Evolutionary conservation across 2,113 vertebrate species (phyloP).

Genomic region (Sprattus sprattus): DNA sequence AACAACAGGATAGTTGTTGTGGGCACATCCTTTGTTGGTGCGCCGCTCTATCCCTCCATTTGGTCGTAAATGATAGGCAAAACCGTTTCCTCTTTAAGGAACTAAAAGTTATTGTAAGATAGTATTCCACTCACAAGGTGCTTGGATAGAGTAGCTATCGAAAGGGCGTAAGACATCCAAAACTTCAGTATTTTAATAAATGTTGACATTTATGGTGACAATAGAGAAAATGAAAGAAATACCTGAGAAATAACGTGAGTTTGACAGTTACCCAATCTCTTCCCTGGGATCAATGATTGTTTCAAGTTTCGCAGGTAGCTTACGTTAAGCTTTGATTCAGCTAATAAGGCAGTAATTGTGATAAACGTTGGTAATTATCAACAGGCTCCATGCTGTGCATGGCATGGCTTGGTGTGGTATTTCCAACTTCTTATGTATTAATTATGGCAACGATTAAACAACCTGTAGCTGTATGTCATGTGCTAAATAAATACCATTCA

Average conservation of each 20-base stretch:
- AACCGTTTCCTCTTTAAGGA: too few relatives aligned
- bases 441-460: not conserved
- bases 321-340: not conserved
- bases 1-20: conserved; percentile 70
- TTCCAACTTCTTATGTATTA: not conserved
- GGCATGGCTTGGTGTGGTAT: not conserved
- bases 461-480: not conserved
- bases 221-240: too few relatives aligned
- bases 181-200: too few relatives aligned
- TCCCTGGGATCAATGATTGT: not conserved
- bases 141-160: too few relatives aligned
- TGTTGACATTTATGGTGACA: too few relatives aligned
- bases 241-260: too few relatives aligned
- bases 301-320: not conserved
- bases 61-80: too few relatives aligned
- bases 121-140: too few relatives aligned
- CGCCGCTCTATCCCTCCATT: not conserved
- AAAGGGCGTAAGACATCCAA: too few relatives aligned
- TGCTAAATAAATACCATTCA: not conserved
- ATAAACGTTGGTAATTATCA: not conserved
- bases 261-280: not conserved
- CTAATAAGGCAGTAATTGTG: not conserved
- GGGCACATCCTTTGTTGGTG: conserved; percentile 85
- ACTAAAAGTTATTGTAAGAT: too few relatives aligned
- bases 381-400: not conserved